phyloP scores from a whole-genome alignment of 2,113 vertebrate species.

The Uria lomvia region DNA sequence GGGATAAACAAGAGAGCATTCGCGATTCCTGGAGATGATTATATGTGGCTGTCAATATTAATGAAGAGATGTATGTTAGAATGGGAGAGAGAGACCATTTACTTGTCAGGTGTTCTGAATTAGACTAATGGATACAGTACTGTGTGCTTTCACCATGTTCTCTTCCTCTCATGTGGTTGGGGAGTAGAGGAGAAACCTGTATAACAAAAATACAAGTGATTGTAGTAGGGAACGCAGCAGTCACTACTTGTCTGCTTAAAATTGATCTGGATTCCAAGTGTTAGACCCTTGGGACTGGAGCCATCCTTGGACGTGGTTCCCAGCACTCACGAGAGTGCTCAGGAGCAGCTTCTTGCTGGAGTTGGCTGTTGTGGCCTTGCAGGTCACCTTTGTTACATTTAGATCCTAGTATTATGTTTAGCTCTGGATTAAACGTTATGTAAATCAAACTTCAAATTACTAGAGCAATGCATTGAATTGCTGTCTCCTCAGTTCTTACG shows the following conservation, averaged over 20 bases:
- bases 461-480: not conserved
- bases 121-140: rapidly evolving
- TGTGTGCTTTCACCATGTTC: not conserved
- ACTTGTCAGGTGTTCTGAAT: not conserved
- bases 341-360: not conserved
- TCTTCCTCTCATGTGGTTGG: not conserved
- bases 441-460: not conserved
- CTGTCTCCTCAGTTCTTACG: not conserved
- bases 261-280: not conserved
- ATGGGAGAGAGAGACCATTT: rapidly evolving
- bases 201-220: not conserved
- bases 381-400: not conserved
- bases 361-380: not conserved
- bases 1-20: not conserved
- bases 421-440: not conserved
- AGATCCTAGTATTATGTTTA: not conserved
- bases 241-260: not conserved
- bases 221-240: not conserved
- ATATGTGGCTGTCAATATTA: not conserved
- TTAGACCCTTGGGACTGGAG: not conserved
- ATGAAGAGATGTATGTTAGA: not conserved
- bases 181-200: not conserved
- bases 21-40: not conserved
- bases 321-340: not conserved
- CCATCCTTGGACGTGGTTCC: not conserved